Evolutionary conservation across 2,888 invertebrate species (phyloP), one percentile per base, ranked within the genome.

Genomic region (Hedychridium roseum): DNA sequence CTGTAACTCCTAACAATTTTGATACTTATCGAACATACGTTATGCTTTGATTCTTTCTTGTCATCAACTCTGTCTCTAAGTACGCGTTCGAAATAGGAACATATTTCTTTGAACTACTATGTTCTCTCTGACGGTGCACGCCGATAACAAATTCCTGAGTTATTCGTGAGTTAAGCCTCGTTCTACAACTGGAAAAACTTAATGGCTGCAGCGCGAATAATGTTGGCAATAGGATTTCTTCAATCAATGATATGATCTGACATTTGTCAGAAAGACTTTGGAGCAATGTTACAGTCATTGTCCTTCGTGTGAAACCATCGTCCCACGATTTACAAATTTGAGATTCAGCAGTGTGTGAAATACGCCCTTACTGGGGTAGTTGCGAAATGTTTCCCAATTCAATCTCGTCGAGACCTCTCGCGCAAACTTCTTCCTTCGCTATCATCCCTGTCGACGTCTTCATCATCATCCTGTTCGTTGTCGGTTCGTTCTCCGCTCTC

Each of bases 401-500:
- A 35, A n/a, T 30, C 50, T 1, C 43, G 54, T 6, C 39, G 51
- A 23, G 50, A 32, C 28, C 32, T 31, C 23, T 31, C 43, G 16
- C 43, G 49, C 15, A 43, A 47, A 43, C 15, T 35, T 39, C 18
- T 34, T 41, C 45, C 50, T 7, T 41, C 3, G 9, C 9, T 16
- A 32, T 48, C 53, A 21, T 30, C 40, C 18, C 32, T 49, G 17
- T 66, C 66, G 2, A 67, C 67, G 5, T 70, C 70, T 11, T 58
- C 66, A 7, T 68, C 66, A 12, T 66, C 68, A 3, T 70, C 67
- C 26, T 69, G 70, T 30, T 71, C 68, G 7, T 69, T 68, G 38
- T 66, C 67, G 2, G 66, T 67, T 20, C 51, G 55, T 40, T 73
- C 73, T 0, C 68, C 71, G 16, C 73, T 66, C 43, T 77, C 77